phyloP scores from a whole-genome alignment of 2,797 vertebrate genomes.

The Gila robusta region DNA sequence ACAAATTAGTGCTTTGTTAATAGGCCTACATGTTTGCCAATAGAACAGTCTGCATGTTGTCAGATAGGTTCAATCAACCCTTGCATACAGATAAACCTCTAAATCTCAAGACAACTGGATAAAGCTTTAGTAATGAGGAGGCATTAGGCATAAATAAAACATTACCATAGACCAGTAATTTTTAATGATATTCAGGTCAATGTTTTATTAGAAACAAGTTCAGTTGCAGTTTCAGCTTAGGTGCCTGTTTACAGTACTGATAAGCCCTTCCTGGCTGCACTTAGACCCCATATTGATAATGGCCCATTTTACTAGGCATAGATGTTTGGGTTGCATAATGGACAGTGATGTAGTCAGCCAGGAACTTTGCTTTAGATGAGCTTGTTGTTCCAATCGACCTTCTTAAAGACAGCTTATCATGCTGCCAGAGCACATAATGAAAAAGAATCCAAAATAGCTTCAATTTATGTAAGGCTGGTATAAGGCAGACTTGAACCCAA shows the following conservation, averaged over 20 bases:
- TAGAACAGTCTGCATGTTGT: not conserved
- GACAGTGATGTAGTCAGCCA: constrained; percentile 44
- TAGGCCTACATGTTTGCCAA: not conserved
- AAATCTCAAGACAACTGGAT: constrained; percentile 4
- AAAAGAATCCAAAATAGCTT: constrained; percentile 67
- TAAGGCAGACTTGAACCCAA: constrained; percentile 9
- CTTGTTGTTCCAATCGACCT: constrained; percentile 34
- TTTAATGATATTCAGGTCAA: constrained; percentile 4
- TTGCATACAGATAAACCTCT: constrained; percentile 5
- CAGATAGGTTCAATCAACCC: not conserved
- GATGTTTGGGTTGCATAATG: constrained; percentile 53
- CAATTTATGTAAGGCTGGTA: constrained; percentile 11
- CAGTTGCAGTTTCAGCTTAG: constrained; percentile 55
- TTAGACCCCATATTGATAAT: constrained; percentile 62
- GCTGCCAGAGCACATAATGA: constrained; percentile 72
- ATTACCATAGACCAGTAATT: not conserved
- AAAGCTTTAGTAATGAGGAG: not conserved
- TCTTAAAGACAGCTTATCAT: constrained; percentile 65
- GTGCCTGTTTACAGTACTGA: constrained; percentile 18
- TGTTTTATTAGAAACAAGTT: constrained; percentile 40
- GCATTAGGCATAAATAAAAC: not conserved
- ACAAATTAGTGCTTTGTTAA: not conserved
- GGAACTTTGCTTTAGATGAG: constrained; percentile 39
- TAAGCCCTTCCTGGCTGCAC: constrained; percentile 56
- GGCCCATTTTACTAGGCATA: constrained; percentile 55